These are phyloP conservation scores for Nothocercus nigrocapillus DNA, from an alignment of 2,113 vertebrate genomes.

Conservation along the genomic window DNA sequence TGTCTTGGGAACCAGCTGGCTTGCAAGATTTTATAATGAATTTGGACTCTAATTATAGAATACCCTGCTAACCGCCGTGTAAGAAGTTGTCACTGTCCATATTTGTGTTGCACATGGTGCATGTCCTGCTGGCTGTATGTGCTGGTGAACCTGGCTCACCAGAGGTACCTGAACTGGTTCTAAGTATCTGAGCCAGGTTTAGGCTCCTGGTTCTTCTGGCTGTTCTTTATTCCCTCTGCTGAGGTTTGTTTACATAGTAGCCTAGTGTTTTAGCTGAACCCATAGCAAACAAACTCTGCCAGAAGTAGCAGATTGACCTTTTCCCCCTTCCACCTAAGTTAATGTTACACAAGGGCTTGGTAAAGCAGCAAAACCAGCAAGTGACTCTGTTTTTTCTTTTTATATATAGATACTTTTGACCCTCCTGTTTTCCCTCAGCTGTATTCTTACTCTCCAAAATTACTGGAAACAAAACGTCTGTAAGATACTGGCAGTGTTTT, in stretches of 20 bases:
- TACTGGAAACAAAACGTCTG: neutral
- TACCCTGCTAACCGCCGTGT: neutral
- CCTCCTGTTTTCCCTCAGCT: neutral
- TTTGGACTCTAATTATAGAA: neutral
- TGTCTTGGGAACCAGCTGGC: neutral
- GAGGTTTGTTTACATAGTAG: neutral
- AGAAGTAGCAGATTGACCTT: neutral
- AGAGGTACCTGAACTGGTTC: neutral
- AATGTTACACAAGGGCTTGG: neutral
- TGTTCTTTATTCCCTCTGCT: neutral
- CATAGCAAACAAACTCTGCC: neutral
- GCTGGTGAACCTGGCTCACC: neutral
- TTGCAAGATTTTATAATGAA: neutral
- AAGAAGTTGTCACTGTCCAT: neutral
- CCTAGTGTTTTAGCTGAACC: neutral
- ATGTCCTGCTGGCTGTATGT: neutral
- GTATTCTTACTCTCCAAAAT: neutral
- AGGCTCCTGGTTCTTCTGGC: neutral
- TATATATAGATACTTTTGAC: neutral
- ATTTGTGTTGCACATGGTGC: neutral
- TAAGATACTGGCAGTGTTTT: neutral
- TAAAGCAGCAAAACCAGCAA: neutral
- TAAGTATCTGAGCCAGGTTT: neutral
- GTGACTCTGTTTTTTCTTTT: neutral
- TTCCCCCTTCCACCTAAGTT: neutral